These are phyloP conservation scores for Corvus hawaiiensis DNA, from an alignment of 2,113 vertebrate species.

Conservation along the genomic window DNA sequence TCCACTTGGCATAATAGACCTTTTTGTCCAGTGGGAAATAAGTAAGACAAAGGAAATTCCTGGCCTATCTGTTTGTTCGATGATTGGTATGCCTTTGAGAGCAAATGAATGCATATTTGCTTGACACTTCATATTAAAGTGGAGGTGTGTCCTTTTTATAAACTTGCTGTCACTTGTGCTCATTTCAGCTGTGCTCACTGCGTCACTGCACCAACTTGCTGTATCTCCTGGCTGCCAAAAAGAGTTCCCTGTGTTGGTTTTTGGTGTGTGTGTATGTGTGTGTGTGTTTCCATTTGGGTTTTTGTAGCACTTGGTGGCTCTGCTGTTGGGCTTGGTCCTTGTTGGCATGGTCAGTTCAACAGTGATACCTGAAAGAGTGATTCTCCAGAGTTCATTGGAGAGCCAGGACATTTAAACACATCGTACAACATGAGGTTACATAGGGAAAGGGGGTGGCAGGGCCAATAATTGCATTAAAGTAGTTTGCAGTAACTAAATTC, in stretches of 20 bases:
- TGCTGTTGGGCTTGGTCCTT: background rate
- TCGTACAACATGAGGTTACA: fast-evolving
- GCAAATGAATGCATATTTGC: constrained; percentile 41
- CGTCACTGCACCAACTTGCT: background rate
- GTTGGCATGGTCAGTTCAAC: background rate
- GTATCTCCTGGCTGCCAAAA: background rate
- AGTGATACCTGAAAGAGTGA: background rate
- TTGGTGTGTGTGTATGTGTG: background rate
- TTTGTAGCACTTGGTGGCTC: background rate
- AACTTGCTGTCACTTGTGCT: constrained; percentile 45
- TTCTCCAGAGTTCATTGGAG: background rate
- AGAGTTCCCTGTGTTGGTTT: background rate
- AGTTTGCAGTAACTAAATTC: background rate
- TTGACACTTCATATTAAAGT: constrained; percentile 54
- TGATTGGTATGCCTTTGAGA: constrained; percentile 28
- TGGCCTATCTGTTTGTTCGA: background rate
- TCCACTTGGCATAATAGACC: background rate
- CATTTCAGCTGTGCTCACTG: constrained; percentile 10
- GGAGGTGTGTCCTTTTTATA: constrained; percentile 51
- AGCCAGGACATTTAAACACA: background rate
- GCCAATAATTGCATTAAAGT: background rate
- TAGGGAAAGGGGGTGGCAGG: background rate
- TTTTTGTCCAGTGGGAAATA: constrained; percentile 48
- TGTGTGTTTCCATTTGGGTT: background rate
- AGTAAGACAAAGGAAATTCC: constrained; percentile 34